A percentile compares a stretch with the other conserved stretches of the same genome.
Conservation (phyloP, 2,888 invertebrate genomes). For the Limnephilus auricula region DNA sequence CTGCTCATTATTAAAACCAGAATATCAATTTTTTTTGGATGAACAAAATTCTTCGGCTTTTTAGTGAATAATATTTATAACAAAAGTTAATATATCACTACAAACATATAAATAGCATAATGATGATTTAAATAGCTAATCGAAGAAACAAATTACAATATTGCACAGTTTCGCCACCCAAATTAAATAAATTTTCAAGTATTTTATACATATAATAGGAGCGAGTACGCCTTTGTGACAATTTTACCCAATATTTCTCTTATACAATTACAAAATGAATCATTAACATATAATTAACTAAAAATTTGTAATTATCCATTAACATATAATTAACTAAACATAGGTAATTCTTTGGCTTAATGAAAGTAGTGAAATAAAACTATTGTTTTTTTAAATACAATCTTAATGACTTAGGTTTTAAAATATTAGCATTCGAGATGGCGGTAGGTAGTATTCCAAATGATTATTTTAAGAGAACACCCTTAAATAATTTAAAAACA, state of each 20-base stretch:
- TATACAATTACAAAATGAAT: conserved; percentile 2
- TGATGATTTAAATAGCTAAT: not conserved
- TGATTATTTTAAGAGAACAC: not conserved
- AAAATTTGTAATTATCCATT: not conserved
- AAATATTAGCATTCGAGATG: conserved; percentile 25
- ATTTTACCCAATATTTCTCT: conserved; percentile 8
- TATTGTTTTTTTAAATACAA: not conserved
- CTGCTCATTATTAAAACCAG: not conserved
- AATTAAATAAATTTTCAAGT: not conserved
- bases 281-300: conserved; percentile 4
- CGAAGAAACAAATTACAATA: not conserved
- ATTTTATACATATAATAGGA: conserved; percentile 9
- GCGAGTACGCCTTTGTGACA: not conserved
- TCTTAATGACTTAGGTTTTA: conserved; percentile 30
- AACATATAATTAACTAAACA: conserved; percentile 30
- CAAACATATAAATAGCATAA: not conserved
- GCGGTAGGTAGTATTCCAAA: not conserved
- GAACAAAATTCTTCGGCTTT: not conserved
- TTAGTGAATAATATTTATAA: not conserved
- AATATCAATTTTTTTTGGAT: not conserved
- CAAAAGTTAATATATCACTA: not conserved
- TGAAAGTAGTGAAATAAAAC: conserved; percentile 21
- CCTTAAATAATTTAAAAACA: not conserved
- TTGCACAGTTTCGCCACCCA: conserved; percentile 2
- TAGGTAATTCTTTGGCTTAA: conserved; percentile 37